phyloP scores from a whole-genome alignment of 1,140 invertebrate species.

The Antheraea mylitta region DNA sequence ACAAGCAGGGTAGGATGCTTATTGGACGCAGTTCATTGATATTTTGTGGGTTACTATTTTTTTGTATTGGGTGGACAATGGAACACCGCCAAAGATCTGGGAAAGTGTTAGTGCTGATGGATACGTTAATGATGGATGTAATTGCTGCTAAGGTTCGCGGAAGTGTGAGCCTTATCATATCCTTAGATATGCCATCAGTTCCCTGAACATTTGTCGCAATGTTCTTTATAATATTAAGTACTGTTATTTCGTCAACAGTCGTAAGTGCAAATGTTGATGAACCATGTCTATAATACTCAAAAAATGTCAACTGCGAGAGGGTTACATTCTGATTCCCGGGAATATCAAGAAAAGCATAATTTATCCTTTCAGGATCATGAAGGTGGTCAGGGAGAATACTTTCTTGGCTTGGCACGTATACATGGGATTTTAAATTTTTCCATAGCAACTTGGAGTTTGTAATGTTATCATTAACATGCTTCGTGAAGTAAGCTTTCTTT shows the following conservation, averaged over 20 bases:
- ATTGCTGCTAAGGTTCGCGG: background rate
- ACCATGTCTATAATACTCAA: conserved; percentile 8
- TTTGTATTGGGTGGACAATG: conserved; percentile 2
- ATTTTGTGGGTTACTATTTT: conserved; percentile 3
- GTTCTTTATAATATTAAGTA: conserved; percentile 18
- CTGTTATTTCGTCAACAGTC: background rate
- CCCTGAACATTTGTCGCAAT: conserved; percentile 22
- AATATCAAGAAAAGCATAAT: conserved; percentile 25
- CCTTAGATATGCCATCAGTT: conserved; percentile 24
- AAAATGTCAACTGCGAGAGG: conserved; percentile 9
- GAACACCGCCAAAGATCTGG: background rate
- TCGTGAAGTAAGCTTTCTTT: conserved; percentile 28
- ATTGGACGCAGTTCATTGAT: conserved; percentile 6
- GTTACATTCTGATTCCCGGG: conserved; percentile 12
- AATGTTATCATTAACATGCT: conserved; percentile 23
- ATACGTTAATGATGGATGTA: conserved; percentile 12
- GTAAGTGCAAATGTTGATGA: conserved; percentile 8
- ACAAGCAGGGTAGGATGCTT: conserved; percentile 9
- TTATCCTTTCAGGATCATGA: conserved; percentile 20
- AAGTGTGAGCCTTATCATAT: conserved; percentile 18
- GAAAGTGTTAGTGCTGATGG: background rate
- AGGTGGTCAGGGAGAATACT: conserved; percentile 1
- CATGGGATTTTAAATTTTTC: conserved; percentile 26
- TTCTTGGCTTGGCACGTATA: conserved; percentile 9
- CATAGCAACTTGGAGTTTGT: conserved; percentile 25